These are phyloP conservation scores for Nycteola revayana DNA, from an alignment of 2,888 invertebrate species.

Conservation along the genomic window DNA sequence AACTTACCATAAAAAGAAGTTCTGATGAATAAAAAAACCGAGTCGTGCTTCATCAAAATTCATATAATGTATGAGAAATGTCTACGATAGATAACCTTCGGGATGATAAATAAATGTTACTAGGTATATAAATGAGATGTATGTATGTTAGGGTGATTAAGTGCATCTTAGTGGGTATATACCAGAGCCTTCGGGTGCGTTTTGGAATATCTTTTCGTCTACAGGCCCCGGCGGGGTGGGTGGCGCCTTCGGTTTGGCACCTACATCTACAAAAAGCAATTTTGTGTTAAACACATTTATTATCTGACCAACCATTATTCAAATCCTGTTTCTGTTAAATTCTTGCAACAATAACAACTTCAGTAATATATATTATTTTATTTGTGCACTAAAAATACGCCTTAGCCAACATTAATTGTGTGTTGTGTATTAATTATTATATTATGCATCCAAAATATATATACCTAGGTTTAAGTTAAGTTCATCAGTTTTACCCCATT, in stretches of 20 bases:
- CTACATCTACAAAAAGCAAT: slow-evolving; percentile 82
- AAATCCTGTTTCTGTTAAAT: too few species aligned
- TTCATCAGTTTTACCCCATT: neutral
- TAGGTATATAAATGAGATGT: slow-evolving; percentile 2
- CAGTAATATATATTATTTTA: neutral
- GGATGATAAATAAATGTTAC: too few species aligned
- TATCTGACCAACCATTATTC: too few species aligned
- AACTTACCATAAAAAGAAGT: too few species aligned
- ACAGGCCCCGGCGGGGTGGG: slow-evolving; percentile 84
- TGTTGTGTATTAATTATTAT: neutral
- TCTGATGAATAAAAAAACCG: too few species aligned
- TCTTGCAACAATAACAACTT: slow-evolving; percentile 22
- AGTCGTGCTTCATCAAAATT: too few species aligned
- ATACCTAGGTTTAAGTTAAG: neutral
- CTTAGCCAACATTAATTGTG: neutral
- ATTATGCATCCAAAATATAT: neutral
- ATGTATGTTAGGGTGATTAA: slow-evolving; percentile 11
- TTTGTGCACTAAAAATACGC: neutral
- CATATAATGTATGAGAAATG: too few species aligned
- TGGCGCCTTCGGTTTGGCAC: slow-evolving; percentile 76
- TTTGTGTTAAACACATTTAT: too few species aligned
- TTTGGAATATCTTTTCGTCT: slow-evolving; percentile 84
- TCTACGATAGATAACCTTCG: too few species aligned
- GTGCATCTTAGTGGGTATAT: slow-evolving; percentile 52
- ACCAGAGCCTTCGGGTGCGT: slow-evolving; percentile 87